A percentile compares a stretch with the other conserved stretches of the same genome.
Evolutionary conservation across 2,888 invertebrate genomes (phyloP).

Genomic region (Drosophila basisetae): DNA sequence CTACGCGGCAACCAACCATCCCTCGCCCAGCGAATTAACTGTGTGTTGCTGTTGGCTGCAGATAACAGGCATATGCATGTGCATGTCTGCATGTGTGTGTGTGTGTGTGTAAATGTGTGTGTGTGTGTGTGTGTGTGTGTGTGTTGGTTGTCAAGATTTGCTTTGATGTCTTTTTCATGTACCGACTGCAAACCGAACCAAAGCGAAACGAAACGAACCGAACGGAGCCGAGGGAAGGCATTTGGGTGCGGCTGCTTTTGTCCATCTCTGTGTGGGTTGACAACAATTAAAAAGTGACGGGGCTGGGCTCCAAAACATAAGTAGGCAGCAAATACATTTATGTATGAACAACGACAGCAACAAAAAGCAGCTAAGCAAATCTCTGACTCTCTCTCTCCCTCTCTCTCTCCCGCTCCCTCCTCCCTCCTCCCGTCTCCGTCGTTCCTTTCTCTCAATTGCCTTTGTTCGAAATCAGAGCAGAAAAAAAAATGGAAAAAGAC

Average conservation of each 20-base stretch:
- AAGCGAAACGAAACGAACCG: slow-evolving; percentile 21
- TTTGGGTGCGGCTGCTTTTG: slow-evolving; percentile 69
- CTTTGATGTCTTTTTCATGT: slow-evolving; percentile 80
- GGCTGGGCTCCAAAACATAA: slow-evolving; percentile 51
- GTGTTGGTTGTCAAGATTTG: slow-evolving; percentile 70
- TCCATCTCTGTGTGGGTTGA: slow-evolving; percentile 74
- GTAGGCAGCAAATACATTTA: slow-evolving; percentile 65
- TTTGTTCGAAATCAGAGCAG: slow-evolving; percentile 51
- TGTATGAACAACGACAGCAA: slow-evolving; percentile 46
- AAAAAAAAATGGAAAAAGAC: not conserved
- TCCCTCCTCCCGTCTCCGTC: not conserved
- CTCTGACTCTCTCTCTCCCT: slow-evolving; percentile 15
- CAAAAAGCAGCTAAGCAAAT: slow-evolving; percentile 39
- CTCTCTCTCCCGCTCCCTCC: slow-evolving; percentile 17
- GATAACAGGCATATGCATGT: slow-evolving; percentile 66
- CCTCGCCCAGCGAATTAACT: not conserved
- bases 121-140: not conserved
- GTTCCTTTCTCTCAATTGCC: slow-evolving; percentile 58
- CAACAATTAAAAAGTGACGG: slow-evolving; percentile 74
- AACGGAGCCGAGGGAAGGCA: slow-evolving; percentile 21
- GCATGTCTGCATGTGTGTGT: too few species aligned
- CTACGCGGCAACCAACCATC: not conserved
- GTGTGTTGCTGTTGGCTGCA: slow-evolving; percentile 60
- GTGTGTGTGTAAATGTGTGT: too few species aligned
- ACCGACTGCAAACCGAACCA: slow-evolving; percentile 53